Conservation (phyloP, 2,797 vertebrate species). For the Triplophysa yarkandensis region DNA sequence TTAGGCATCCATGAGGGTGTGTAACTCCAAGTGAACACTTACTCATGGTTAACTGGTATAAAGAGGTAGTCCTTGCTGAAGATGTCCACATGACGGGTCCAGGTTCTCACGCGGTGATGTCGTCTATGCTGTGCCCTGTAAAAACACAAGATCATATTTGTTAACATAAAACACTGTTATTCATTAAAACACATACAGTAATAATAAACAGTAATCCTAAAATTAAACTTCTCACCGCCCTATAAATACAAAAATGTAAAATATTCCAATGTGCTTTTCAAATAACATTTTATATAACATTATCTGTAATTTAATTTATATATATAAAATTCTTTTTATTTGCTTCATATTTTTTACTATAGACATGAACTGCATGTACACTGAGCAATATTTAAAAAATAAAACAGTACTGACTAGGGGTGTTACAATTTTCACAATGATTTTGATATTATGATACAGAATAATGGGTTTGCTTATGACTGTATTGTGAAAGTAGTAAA, state of each 20-base stretch:
- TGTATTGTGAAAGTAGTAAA: no score
- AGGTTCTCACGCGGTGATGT: slow-evolving; percentile 90
- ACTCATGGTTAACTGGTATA: slow-evolving; percentile 96
- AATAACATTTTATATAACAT: no score
- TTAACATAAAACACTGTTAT: neutral
- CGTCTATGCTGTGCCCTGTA: slow-evolving; percentile 80
- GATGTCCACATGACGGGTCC: slow-evolving; percentile 93
- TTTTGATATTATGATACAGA: no score
- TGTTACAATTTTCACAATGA: no score
- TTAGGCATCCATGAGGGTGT: neutral
- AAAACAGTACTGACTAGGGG: neutral
- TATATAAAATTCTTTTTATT: no score
- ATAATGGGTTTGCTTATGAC: no score
- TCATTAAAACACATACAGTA: neutral
- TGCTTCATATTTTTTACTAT: no score
- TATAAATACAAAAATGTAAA: no score
- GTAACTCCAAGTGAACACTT: slow-evolving; percentile 61
- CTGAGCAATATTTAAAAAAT: no score
- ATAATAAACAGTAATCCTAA: neutral
- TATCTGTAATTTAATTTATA: no score
- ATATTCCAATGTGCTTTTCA: no score
- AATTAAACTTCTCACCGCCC: neutral
- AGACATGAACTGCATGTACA: no score
- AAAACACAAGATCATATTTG: neutral
- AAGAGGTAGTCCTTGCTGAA: slow-evolving; percentile 96